These are phyloP conservation scores for Erebia epiphron DNA, from an alignment of 2,888 invertebrate genomes.

Conservation along the genomic window DNA sequence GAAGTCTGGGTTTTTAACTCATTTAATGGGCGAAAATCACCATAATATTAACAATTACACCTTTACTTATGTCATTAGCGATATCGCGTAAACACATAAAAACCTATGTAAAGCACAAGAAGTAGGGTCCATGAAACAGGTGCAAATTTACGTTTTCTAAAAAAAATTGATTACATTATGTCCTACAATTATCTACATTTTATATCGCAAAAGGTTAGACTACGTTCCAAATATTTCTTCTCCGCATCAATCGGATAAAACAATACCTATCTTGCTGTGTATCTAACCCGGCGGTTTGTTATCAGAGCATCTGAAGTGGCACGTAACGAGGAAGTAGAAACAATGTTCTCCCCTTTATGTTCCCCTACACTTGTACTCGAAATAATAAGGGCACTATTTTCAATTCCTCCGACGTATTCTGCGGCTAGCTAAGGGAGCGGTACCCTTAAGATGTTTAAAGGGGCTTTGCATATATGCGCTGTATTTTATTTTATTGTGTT, in stretches of 20 bases:
- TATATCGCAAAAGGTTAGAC: neutral
- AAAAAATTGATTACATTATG: neutral
- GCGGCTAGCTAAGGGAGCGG: constrained; percentile 31
- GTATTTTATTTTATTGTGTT: neutral
- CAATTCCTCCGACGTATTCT: constrained; percentile 53
- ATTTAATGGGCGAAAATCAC: no score
- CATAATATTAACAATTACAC: no score
- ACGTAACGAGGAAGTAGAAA: constrained; percentile 75
- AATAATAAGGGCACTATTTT: constrained; percentile 82
- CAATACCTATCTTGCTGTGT: constrained; percentile 47
- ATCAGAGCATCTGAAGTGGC: constrained; percentile 73
- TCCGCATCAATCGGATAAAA: constrained; percentile 47
- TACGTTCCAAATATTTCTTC: neutral
- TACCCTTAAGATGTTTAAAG: constrained; percentile 29
- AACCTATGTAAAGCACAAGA: no score
- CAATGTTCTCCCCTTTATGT: constrained; percentile 73
- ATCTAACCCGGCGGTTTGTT: constrained; percentile 67
- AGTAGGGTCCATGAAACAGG: no score
- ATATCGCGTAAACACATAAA: no score
- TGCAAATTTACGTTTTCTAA: no score
- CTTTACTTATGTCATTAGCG: no score
- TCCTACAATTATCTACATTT: no score
- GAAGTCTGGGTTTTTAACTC: no score
- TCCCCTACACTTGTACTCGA: constrained; percentile 76
- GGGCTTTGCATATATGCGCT: constrained; percentile 13